Conservation (phyloP, 2,113 vertebrate species). For the Trematocara macrostoma region DNA sequence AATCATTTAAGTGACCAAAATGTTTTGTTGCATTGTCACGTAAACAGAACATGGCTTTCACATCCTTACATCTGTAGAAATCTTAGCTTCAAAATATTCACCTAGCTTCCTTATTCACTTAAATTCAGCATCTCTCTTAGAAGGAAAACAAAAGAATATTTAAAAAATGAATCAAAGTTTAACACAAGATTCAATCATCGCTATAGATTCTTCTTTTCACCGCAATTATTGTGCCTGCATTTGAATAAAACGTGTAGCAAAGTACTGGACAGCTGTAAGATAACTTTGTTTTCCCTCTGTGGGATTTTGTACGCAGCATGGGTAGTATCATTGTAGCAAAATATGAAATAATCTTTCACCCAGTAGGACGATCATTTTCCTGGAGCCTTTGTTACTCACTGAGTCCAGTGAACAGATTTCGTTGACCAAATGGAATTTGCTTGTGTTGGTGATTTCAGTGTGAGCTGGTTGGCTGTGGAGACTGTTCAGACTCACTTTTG, state of each 20-base stretch:
- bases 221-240: neutral
- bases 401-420: neutral
- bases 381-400: neutral
- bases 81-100: neutral
- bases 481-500: neutral
- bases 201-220: neutral
- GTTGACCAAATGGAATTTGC: neutral
- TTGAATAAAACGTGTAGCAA: neutral
- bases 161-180: neutral
- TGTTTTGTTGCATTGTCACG: neutral
- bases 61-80: neutral
- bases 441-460: neutral
- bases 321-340: neutral
- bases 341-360: neutral
- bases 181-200: neutral
- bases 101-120: neutral
- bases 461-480: neutral
- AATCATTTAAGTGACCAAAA: neutral
- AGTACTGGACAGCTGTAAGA: neutral
- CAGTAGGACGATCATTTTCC: neutral
- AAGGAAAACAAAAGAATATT: neutral
- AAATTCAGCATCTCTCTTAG: neutral
- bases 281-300: neutral
- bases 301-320: neutral
- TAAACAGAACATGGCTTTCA: neutral